Percentiles rank a stretch among this genome's conserved stretches.
phyloP scores from a whole-genome alignment of 2,113 vertebrate genomes.

The Protobothrops flavoviridis region DNA sequence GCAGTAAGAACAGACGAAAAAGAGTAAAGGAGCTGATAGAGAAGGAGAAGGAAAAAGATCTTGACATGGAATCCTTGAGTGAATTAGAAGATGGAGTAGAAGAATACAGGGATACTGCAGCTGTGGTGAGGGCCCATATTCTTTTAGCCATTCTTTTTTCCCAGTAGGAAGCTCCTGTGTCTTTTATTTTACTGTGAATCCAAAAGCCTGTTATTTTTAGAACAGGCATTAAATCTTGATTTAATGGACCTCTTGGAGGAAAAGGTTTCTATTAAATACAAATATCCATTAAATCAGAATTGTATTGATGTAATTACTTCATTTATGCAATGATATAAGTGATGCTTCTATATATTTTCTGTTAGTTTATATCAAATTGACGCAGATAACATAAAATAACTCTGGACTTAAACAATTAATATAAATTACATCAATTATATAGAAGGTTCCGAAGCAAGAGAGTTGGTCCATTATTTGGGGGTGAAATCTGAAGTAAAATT shows the following conservation, averaged over 20 bases:
- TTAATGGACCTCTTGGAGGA: neutral
- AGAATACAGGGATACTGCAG: constrained; percentile 84
- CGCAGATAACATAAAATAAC: neutral
- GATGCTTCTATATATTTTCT: neutral
- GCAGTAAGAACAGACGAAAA: constrained; percentile 91
- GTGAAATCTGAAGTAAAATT: neutral
- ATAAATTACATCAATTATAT: neutral
- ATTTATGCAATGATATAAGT: neutral
- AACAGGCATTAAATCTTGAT: neutral
- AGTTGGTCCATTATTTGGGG: neutral
- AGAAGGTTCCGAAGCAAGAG: neutral
- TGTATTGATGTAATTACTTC: neutral
- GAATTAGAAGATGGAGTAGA: constrained; percentile 88
- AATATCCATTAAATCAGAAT: neutral
- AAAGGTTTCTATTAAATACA: neutral
- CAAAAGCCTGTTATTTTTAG: neutral
- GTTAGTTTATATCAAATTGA: neutral
- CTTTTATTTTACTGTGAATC: neutral
- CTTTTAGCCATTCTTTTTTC: neutral
- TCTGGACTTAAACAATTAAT: neutral
- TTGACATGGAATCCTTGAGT: constrained; percentile 87
- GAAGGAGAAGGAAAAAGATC: constrained; percentile 87
- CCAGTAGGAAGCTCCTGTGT: neutral
- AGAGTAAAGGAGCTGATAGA: constrained; percentile 92
- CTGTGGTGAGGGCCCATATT: constrained; percentile 76